These are phyloP conservation scores for Melangyna quadrimaculata DNA, from an alignment of 2,888 invertebrate species.

Conservation along the genomic window DNA sequence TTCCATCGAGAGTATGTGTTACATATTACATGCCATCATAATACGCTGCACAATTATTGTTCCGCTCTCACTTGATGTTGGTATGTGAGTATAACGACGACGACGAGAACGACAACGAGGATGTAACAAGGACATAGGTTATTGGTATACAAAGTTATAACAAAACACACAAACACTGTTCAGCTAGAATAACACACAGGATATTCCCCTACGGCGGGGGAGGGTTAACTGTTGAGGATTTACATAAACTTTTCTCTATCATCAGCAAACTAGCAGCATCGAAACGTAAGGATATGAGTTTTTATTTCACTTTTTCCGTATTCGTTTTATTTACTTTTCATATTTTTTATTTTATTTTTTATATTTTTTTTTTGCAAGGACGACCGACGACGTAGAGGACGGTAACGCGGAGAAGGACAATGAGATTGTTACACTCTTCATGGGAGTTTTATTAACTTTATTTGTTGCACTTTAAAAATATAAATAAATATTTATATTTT, in stretches of 20 bases:
- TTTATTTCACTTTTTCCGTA: neutral
- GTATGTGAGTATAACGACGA: neutral
- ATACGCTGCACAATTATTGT: neutral
- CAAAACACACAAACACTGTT: constrained; percentile 22
- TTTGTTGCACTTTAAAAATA: constrained; percentile 59
- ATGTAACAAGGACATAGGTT: constrained; percentile 57
- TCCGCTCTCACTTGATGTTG: neutral
- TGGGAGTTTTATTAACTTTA: constrained; percentile 49
- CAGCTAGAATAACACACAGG: constrained; percentile 35
- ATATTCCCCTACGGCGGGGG: constrained; percentile 22
- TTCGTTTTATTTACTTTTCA: constrained; percentile 17
- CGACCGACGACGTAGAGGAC: neutral
- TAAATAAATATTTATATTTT: constrained; percentile 22
- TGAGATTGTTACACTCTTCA: constrained; percentile 20
- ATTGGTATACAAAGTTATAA: constrained; percentile 12
- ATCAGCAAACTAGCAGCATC: constrained; percentile 33
- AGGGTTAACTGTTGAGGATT: constrained; percentile 18
- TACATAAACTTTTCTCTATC: constrained; percentile 55
- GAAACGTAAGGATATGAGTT: constrained; percentile 7
- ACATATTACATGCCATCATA: constrained; percentile 36
- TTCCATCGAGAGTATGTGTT: constrained; percentile 55
- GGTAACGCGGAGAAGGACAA: constrained; percentile 1
- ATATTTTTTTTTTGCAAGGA: constrained; percentile 17
- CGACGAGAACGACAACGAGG: neutral
- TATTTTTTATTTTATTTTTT: no score